These are phyloP conservation scores for Poecile montanus DNA, from an alignment of 2,797 vertebrate genomes.

Conservation along the genomic window DNA sequence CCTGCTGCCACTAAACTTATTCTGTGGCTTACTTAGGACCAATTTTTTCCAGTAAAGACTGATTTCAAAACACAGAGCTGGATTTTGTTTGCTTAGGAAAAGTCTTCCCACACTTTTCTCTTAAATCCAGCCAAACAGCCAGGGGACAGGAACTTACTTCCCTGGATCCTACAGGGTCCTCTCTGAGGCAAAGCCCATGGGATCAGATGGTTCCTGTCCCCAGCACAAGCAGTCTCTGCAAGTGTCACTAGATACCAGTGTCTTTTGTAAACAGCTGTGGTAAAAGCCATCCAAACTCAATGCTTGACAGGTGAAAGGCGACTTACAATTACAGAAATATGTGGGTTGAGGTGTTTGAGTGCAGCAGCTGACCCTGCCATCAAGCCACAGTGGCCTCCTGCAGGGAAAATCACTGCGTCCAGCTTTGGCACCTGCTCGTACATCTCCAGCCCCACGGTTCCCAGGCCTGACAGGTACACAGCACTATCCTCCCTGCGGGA, in stretches of 20 bases:
- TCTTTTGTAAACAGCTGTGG: neutral
- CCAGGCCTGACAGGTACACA: slow-evolving; percentile 87
- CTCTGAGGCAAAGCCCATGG: neutral
- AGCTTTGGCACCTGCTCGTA: slow-evolving; percentile 87
- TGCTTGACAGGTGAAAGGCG: neutral
- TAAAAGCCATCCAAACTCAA: neutral
- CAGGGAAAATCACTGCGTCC: slow-evolving; percentile 87
- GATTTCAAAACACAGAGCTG: neutral
- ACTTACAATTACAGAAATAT: slow-evolving; percentile 86
- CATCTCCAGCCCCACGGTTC: slow-evolving; percentile 88
- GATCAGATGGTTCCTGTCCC: neutral
- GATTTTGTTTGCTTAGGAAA: neutral
- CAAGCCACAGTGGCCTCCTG: slow-evolving; percentile 84
- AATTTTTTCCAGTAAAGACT: neutral
- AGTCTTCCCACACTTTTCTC: neutral
- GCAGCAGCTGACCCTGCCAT: slow-evolving; percentile 86
- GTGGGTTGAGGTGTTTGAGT: slow-evolving; percentile 87
- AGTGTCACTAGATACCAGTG: neutral
- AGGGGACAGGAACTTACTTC: neutral
- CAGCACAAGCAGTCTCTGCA: neutral
- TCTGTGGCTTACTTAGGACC: neutral
- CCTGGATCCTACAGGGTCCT: neutral
- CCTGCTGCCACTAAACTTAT: neutral
- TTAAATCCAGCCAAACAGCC: neutral
- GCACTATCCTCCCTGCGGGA: slow-evolving; percentile 81